Conservation (phyloP, 2,888 invertebrate species). For the Macrophya annulata region DNA sequence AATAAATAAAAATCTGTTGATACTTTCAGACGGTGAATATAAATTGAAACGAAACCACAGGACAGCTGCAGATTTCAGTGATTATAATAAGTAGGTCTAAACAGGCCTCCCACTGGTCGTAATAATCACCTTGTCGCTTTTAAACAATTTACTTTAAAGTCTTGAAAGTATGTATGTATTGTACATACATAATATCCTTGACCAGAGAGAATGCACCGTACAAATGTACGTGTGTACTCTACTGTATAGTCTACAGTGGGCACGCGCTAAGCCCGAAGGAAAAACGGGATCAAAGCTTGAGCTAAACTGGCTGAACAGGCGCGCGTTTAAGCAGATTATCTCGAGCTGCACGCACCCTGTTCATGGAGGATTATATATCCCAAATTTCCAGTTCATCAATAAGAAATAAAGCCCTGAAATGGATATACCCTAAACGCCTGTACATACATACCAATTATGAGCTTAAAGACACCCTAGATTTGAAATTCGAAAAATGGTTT, state of each 20-base stretch:
- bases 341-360: conserved; percentile 19
- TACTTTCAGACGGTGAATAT: background rate
- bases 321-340: conserved; percentile 54
- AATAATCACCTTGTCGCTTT: conserved; percentile 49
- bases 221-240: background rate
- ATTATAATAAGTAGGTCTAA: conserved; percentile 42
- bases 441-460: background rate
- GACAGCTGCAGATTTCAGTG: conserved; percentile 15
- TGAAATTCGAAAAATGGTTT: conserved; percentile 3
- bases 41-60: background rate
- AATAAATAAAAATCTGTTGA: background rate
- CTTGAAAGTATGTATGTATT: background rate
- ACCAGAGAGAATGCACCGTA: background rate
- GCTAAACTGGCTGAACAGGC: conserved; percentile 40
- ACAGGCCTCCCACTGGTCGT: conserved; percentile 16
- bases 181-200: background rate
- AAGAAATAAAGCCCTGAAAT: background rate
- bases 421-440: conserved; percentile 24
- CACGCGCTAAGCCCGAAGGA: conserved; percentile 44
- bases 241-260: background rate
- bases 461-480: conserved; percentile 11
- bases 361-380: conserved; percentile 6
- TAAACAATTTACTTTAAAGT: conserved; percentile 43
- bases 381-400: background rate
- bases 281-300: conserved; percentile 42